Evolutionary conservation across 2,113 vertebrate species (phyloP), one percentile per base, ranked within the genome.

Genomic region (Embiotoca jacksoni): DNA sequence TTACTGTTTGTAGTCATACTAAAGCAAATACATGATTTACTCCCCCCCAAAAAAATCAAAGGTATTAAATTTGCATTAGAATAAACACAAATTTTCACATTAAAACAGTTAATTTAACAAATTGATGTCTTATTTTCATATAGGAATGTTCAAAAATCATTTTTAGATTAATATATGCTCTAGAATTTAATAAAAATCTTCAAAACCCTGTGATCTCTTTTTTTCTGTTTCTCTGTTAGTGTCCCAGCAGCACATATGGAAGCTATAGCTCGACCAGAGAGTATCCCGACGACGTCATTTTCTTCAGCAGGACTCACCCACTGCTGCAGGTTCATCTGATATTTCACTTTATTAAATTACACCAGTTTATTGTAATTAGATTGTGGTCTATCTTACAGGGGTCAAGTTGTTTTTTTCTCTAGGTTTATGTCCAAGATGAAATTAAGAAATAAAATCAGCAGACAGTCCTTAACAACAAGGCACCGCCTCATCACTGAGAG

Each of bases 211-310:
- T 23, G 23, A 23, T 23, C 16, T 8, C 23, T 44, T 6, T 36
- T 52, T 49, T 9, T 62, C 7, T 54, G 1, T 68, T 15, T 36
- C 30, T 10, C 50, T 30, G 13, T 35, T 67, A 96, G 95, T 96
- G 95, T 92, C 95, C 95, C 15, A 96, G 95, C 91, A 94, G 88
- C 64, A 95, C 95, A 1, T 96, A 96, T 36, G 95, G 95, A 75
- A 94, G 92, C 83, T 95, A 94, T 86, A 90, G 90, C 64, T 95
- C 95, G 0, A 96, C 95, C 41, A 91, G 95, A 73, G 93, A 96
- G 68, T 96, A 95, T 85, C 95, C 95, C 0, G 95, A 95, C 10
- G 94, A 95, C 3, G 95, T 95, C 79, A 95, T 96, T 89, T 95
- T 95, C 92, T 95, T 96, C 77, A 95, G 94, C 86, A 90, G 95